A percentile compares a stretch with the other conserved stretches of the same genome.
These are phyloP conservation scores for Notolabrus celidotus DNA, from an alignment of 2,797 vertebrate species.

Conservation along the genomic window DNA sequence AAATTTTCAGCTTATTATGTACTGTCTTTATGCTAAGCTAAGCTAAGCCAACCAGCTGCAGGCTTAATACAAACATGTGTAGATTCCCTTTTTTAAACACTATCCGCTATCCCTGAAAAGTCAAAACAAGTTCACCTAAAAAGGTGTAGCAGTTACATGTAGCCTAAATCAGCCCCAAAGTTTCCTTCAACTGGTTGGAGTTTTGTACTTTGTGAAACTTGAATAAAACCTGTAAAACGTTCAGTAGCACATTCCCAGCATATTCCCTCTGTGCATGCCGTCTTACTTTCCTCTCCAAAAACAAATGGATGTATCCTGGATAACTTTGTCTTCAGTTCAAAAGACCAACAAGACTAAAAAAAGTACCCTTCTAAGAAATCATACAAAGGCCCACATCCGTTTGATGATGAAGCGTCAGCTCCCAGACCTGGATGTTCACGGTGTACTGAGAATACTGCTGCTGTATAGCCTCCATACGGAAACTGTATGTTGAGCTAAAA, in stretches of 20 bases:
- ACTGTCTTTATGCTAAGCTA: too few relatives aligned
- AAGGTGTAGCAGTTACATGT: not conserved
- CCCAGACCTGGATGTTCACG: constrained; percentile 31
- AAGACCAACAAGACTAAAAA: constrained; percentile 41
- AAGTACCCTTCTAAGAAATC: constrained; percentile 35
- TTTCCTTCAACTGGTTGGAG: not conserved
- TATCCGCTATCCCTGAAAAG: not conserved
- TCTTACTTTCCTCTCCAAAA: constrained; percentile 3
- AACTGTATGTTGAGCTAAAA: constrained; percentile 9
- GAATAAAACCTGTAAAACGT: not conserved
- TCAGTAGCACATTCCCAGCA: not conserved
- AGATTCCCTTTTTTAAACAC: too few relatives aligned
- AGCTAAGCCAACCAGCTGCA: too few relatives aligned
- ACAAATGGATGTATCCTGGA: constrained; percentile 13
- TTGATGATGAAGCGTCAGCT: constrained; percentile 39
- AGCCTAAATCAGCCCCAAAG: not conserved
- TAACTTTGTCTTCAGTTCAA: constrained; percentile 14
- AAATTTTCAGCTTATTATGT: too few relatives aligned
- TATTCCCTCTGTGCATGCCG: constrained; percentile 3
- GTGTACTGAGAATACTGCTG: constrained; percentile 13
- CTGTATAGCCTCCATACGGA: constrained; percentile 10
- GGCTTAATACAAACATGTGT: too few relatives aligned
- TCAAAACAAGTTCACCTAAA: constrained; percentile 14
- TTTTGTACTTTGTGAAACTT: constrained; percentile 7
- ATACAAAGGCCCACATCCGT: constrained; percentile 33